Evolutionary conservation across 2,113 vertebrate species (phyloP), one percentile per base, ranked within the genome.

Genomic region (Callaeas wilsoni): DNA sequence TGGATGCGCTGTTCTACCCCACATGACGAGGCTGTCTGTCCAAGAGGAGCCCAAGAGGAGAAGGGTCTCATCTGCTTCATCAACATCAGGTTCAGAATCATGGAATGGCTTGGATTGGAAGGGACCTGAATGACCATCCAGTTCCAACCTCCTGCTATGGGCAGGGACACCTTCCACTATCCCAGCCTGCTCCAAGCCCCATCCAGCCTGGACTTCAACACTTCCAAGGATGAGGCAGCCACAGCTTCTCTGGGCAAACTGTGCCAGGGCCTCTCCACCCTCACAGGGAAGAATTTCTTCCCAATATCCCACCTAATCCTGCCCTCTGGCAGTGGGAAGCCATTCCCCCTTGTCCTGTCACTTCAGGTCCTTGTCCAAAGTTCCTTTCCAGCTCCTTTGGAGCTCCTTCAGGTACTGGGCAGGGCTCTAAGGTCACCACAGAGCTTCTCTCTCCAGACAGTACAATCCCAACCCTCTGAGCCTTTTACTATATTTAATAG

Each of bases 11-110:
- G 42, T 4, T 23, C n/a, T 29, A 7, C 33, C 15, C 60, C 49
- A 10, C 9, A 0, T 9, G 22, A 42, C 0, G 0, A 7, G 17
- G 2, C 5, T 62, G 12, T n/a, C 5, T n/a, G 10, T 22, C 23
- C 77, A 77, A 64, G 47, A 59, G 68, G 15, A 86, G 12, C 16
- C 52, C 63, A 30, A 53, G 27, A 62, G 37, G 22, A 65, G 22
- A 60, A 77, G 12, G 7, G 9, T 62, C n/a, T 57, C 7, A 7
- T 37, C 17, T n/a, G 8, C 25, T n/a, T 12, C 33, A n/a, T 20
- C 47, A 41, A 0, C 5, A 20, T 15, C 33, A 39, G 26, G 9
- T 18, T 52, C 46, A 53, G 62, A 74, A 74, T 50, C 33, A 2
- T 16, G 9, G 22, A 50, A 44, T 50, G 42, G 67, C 37, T 73